Evolutionary conservation across 2,888 invertebrate genomes (phyloP), one percentile per base, ranked within the genome.

Genomic region (Harmothoe impar): DNA sequence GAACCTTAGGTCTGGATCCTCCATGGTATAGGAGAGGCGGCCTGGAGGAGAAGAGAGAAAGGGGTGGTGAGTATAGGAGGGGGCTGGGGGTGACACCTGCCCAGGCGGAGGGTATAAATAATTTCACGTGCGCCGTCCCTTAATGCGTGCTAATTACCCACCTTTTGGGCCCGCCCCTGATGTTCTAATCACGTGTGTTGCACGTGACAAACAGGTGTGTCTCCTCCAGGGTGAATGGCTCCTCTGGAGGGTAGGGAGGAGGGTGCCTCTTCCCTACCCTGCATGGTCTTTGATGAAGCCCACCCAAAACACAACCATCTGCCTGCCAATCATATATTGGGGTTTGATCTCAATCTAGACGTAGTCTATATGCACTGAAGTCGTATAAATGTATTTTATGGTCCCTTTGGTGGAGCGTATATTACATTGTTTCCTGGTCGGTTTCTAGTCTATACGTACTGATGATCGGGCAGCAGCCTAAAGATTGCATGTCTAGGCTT

Each of bases 61-160:
- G 62, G 62, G 43, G 43, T 43, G 43, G 43, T 43, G 3, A 43
- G 43, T 43, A 15, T 1, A 20, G 20, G 62, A n/a, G 12, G 15
- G 62, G n/a, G 7, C 23, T n/a, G 62, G 62, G 62, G 62, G 62
- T 62, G 81, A 43, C 81, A 81, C 81, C 81, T 81, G 81, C 81
- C 33, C 81, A 20, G 81, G 43, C 17, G 0, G 43, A 43, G 23
- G 35, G 81, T 56, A 86, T 86, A 56, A 86, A 86, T 86, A 54
- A 86, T 86, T 86, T 20, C 84, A 84, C 84, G 84, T 84, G 84
- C 35, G 43, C 86, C 86, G 33, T 15, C 33, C 29, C 54, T 56
- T 86, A 86, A 86, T 86, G 86, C 54, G 86, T 29, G 33, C 86
- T 86, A 86, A 86, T 86, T 86, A 86, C 86, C 56, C 54, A 20